phyloP scores from a whole-genome alignment of 2,113 vertebrate genomes.

The Gymnarchus niloticus region DNA sequence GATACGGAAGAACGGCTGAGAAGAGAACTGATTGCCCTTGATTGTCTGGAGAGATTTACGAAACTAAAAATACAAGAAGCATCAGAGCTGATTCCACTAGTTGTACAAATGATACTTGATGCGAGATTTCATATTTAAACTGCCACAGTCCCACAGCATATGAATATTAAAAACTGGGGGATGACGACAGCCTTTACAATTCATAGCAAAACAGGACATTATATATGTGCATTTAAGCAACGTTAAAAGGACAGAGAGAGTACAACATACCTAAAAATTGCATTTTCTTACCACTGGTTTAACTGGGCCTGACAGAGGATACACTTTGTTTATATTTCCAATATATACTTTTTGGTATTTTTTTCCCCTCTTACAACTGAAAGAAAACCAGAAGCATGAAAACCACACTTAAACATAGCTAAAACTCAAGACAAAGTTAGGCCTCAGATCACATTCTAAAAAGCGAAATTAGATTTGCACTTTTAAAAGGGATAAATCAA shows the following conservation, averaged over 20 bases:
- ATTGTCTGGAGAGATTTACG: slow-evolving; percentile 20
- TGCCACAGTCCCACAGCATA: background rate
- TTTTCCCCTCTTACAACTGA: slow-evolving; percentile 28
- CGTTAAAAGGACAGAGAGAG: background rate
- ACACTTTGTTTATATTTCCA: slow-evolving; percentile 26
- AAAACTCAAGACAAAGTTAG: background rate
- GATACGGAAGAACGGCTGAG: background rate
- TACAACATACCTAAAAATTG: slow-evolving; percentile 24
- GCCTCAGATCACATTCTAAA: background rate
- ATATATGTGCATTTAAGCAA: slow-evolving; percentile 17
- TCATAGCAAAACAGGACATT: slow-evolving; percentile 17
- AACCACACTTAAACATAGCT: background rate
- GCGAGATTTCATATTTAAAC: background rate
- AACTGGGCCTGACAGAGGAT: slow-evolving; percentile 13
- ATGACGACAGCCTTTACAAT: slow-evolving; percentile 22
- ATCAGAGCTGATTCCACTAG: background rate
- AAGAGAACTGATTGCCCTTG: background rate
- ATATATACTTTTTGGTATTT: slow-evolving; percentile 33
- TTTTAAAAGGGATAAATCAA: background rate
- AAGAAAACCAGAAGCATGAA: slow-evolving; percentile 26
- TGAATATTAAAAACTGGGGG: slow-evolving; percentile 12
- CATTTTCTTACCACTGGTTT: slow-evolving; percentile 28
- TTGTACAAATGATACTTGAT: background rate
- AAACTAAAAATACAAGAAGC: background rate
- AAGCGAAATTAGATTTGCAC: background rate